These are phyloP conservation scores for Nematostella vectensis DNA, from an alignment of 92 coral and sea anemone species.

Conservation along the genomic window DNA sequence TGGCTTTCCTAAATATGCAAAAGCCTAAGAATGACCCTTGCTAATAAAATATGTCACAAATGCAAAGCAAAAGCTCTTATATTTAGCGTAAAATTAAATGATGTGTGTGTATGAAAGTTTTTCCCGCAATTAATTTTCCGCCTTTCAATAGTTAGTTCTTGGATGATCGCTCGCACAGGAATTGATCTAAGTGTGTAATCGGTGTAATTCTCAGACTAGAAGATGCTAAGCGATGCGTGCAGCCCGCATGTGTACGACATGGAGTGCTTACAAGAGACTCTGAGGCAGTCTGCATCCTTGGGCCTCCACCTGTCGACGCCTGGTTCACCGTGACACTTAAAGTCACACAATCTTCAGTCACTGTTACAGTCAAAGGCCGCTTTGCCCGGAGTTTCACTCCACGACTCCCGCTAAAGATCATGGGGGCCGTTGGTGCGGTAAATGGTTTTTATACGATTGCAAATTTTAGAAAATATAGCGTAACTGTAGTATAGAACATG, in stretches of 20 bases:
- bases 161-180: too few relatives aligned
- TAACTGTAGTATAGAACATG: too few relatives aligned
- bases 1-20: too few relatives aligned
- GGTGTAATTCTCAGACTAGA: background rate
- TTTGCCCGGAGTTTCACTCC: background rate
- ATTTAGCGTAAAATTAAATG: too few relatives aligned
- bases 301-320: background rate
- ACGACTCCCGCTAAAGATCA: background rate
- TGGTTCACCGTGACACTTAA: background rate
- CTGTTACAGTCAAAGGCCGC: background rate
- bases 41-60: too few relatives aligned
- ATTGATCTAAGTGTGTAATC: too few relatives aligned
- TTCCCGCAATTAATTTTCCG: too few relatives aligned
- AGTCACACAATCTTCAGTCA: background rate
- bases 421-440: background rate
- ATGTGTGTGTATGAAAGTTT: too few relatives aligned
- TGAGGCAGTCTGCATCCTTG: background rate
- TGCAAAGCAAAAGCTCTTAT: too few relatives aligned
- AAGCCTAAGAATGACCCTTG: too few relatives aligned
- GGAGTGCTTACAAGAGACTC: background rate
- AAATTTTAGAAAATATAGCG: background rate
- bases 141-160: too few relatives aligned
- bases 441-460: background rate
- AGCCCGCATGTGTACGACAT: background rate
- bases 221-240: background rate